phyloP scores from a whole-genome alignment of 2,888 invertebrate genomes.

The Drosophila imparisetae region DNA sequence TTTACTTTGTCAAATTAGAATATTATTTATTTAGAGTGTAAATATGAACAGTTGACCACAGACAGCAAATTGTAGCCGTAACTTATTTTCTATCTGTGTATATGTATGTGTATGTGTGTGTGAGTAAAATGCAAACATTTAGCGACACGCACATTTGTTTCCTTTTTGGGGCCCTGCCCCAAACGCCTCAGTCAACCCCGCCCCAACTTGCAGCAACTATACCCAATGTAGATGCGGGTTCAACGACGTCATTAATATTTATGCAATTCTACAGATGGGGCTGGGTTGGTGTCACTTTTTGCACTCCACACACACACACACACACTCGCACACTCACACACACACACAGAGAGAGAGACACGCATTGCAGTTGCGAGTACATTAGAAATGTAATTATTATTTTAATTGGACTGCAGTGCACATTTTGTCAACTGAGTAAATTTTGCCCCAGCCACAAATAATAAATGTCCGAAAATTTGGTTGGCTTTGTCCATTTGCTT shows the following conservation, averaged over 20 bases:
- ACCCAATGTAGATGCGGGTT: constrained; percentile 39
- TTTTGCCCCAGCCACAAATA: constrained; percentile 62
- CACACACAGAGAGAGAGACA: constrained; percentile 39
- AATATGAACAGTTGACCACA: constrained; percentile 76
- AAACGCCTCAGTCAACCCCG: neutral
- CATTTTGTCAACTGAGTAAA: constrained; percentile 54
- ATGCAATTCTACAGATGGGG: constrained; percentile 51
- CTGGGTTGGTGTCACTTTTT: constrained; percentile 18
- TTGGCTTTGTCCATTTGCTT: constrained; percentile 58
- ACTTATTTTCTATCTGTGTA: constrained; percentile 28
- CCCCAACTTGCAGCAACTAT: neutral
- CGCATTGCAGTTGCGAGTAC: constrained; percentile 69
- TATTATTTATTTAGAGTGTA: constrained; percentile 81
- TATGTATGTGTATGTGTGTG: constrained; percentile 5
- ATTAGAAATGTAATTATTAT: constrained; percentile 84
- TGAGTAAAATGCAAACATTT: constrained; percentile 67
- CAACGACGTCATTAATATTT: constrained; percentile 75
- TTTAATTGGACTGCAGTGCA: constrained; percentile 79
- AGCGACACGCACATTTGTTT: constrained; percentile 72
- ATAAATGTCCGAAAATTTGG: constrained; percentile 64
- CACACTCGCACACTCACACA: constrained; percentile 47
- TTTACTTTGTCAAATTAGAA: constrained; percentile 81
- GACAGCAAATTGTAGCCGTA: constrained; percentile 60
- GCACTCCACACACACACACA: constrained; percentile 17
- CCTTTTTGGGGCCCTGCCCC: constrained; percentile 29